These are phyloP conservation scores for Coronaproctus castanopsis DNA, from an alignment of 2,888 invertebrate species.

Conservation along the genomic window DNA sequence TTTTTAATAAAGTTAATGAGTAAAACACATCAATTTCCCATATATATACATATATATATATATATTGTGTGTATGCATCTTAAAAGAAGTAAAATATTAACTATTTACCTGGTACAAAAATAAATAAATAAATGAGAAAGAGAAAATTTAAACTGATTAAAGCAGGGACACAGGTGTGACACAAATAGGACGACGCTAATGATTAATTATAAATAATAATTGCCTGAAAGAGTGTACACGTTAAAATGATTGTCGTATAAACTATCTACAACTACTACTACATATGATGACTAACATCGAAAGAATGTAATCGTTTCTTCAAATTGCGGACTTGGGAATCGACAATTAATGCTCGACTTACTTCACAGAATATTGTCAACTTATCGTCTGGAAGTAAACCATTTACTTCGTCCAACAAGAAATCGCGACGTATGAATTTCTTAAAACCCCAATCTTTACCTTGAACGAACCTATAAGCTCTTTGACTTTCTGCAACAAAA, in stretches of 20 bases:
- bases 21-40: no score
- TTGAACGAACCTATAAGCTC: constrained; percentile 98
- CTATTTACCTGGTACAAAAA: no score
- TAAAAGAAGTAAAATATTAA: no score
- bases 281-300: not conserved
- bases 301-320: not conserved
- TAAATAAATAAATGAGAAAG: not conserved
- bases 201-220: no score
- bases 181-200: no score
- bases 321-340: not conserved
- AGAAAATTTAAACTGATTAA: not conserved
- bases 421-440: constrained; percentile 97
- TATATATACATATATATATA: no score
- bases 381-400: constrained; percentile 96
- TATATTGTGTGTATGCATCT: no score
- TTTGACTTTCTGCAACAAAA: constrained; percentile 41
- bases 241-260: no score
- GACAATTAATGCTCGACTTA: constrained; percentile 27
- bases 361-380: constrained; percentile 98
- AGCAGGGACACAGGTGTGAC: no score
- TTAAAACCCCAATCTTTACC: constrained; percentile 99
- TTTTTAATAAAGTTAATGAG: no score
- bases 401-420: constrained; percentile 94
- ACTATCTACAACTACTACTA: no score
- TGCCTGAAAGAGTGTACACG: no score